phyloP scores from a whole-genome alignment of 1,140 invertebrate genomes.

The Habropoda laboriosa region DNA sequence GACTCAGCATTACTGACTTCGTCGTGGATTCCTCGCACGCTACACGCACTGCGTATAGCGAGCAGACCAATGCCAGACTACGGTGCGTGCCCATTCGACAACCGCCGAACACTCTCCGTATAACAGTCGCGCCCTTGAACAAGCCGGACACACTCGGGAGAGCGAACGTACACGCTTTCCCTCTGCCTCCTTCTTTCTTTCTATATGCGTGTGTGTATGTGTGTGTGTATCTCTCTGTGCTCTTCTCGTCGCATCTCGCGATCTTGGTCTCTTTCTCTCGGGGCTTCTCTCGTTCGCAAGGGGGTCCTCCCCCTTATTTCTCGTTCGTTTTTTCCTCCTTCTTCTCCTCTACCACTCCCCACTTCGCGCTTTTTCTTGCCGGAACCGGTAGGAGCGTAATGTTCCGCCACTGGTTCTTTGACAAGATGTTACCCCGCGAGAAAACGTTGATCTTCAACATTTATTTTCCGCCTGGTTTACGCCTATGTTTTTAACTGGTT shows the following conservation, averaged over 20 bases:
- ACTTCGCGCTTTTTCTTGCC: background rate
- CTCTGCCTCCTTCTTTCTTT: slow-evolving; percentile 10
- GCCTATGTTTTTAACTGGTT: slow-evolving; percentile 16
- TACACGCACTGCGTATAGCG: slow-evolving; percentile 41
- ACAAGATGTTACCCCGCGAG: slow-evolving; percentile 25
- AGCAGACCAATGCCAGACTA: slow-evolving; percentile 68
- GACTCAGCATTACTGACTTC: slow-evolving; percentile 64
- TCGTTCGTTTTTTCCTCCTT: background rate
- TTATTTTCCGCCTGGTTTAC: slow-evolving; percentile 32
- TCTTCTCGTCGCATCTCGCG: background rate
- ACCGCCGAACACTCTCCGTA: slow-evolving; percentile 36
- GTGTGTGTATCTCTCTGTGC: background rate
- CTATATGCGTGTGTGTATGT: background rate
- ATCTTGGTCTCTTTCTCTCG: slow-evolving; percentile 7
- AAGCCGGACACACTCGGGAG: slow-evolving; percentile 58
- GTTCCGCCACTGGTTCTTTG: slow-evolving; percentile 44
- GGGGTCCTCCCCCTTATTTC: background rate
- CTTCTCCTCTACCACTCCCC: background rate
- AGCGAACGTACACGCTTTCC: slow-evolving; percentile 49
- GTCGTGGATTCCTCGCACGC: slow-evolving; percentile 52
- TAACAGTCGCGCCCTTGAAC: slow-evolving; percentile 63
- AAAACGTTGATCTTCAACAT: background rate
- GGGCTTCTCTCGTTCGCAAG: background rate
- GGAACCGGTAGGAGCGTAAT: slow-evolving; percentile 44
- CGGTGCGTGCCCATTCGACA: slow-evolving; percentile 56